These are phyloP conservation scores for Rhodeus uyekii DNA, from an alignment of 2,797 vertebrate species.

Conservation along the genomic window DNA sequence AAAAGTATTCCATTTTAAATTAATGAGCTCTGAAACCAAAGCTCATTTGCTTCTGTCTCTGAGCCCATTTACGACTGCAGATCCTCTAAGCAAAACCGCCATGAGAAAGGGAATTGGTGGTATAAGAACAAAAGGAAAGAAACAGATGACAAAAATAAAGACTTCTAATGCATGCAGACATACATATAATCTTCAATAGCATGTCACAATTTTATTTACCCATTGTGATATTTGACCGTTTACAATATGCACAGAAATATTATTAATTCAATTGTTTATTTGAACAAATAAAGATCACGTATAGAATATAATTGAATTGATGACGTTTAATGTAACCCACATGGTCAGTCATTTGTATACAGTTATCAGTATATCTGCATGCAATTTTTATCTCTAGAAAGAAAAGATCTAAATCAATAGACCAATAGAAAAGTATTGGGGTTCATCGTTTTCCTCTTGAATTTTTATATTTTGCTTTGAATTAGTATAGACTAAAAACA, in stretches of 20 bases:
- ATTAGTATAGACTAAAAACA: no score
- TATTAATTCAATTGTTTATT: neutral
- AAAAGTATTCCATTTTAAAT: constrained; percentile 50
- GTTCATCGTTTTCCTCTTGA: neutral
- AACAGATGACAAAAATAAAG: neutral
- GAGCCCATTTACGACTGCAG: constrained; percentile 47
- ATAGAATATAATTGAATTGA: no score
- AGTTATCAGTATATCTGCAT: neutral
- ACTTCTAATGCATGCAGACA: neutral
- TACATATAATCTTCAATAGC: neutral
- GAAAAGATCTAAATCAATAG: neutral
- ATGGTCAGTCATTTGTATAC: neutral
- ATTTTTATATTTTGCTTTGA: no score
- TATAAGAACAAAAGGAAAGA: constrained; percentile 41
- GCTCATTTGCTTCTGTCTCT: constrained; percentile 51
- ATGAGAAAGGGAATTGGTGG: constrained; percentile 33
- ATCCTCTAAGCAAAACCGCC: constrained; percentile 37
- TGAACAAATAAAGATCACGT: neutral
- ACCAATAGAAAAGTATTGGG: neutral
- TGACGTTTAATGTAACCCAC: neutral
- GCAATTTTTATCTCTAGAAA: neutral
- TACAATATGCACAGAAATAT: neutral
- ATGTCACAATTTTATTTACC: neutral
- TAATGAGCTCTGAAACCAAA: constrained; percentile 51
- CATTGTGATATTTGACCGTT: neutral